Base-by-base conservation (phyloP, 2,797 vertebrate genomes). In the Trachops cirrhosus region DNA sequence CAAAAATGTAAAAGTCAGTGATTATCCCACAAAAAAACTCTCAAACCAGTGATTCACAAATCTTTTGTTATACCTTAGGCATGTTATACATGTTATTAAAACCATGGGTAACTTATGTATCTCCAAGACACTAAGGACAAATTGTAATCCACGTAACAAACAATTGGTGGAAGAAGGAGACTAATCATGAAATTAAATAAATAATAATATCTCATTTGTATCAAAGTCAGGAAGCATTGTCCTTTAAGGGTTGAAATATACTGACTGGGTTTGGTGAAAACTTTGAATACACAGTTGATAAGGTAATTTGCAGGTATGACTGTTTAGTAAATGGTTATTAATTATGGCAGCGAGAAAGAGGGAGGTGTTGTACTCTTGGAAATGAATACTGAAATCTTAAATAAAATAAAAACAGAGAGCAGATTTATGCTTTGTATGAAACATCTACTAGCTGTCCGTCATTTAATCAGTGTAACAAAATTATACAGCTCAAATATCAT, bases 371-470 rank as follows among this genome's bases (percentile, higher is more conserved):
- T 87, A 39, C 22, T 50, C 54, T 75, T 80, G 46, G 19, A 92
- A 92, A 91, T 52, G 14, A 91, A 80, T 21, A 68, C 37, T 85
- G 32, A 88, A 78, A 94, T 82, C 29, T 62, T 90, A 83, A 93
- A 75, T 50, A 64, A 39, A 26, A 44, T 59, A 22, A 78, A 88
- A 95, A 46, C 39, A 88, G 15, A 37, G 93, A 91, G 46, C 9
- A 88, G 52, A 95, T 41, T 29, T 59, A 5, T 74, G 7, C 4
- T 82, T 15, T 85, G 4, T 73, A 73, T 39, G 79, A 92, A 82
- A 57, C 7, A 94, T 44, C 34, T 74, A 74, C 12, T 70, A 41
- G 2, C 14, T 14, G 52, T 82, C 34, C 19, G 34, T 85, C 44
- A 91, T 44, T 75, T 85, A 79, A 80, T 68, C 26, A 57, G 22